Percentiles rank a stretch among this genome's conserved stretches.
Conservation (phyloP, 2,113 vertebrate genomes). For the Rana temporaria region DNA sequence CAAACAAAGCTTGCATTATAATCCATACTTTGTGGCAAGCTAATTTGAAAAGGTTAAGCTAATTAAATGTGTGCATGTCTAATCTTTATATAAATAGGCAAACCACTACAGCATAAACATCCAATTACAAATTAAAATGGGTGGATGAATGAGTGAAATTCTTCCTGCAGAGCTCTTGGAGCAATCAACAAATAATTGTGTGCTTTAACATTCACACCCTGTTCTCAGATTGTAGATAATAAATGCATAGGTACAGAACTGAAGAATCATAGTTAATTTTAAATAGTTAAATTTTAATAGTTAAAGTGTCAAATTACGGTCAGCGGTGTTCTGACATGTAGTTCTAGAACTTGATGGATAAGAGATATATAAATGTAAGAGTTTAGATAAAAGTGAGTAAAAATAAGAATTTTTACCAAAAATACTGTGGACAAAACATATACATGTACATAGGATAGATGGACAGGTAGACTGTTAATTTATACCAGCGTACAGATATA, state of each 20-base stretch:
- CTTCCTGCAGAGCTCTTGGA: not conserved
- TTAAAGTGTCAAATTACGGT: constrained; percentile 3
- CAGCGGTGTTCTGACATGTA: constrained; percentile 8
- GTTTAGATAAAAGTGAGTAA: no score
- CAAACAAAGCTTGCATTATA: no score
- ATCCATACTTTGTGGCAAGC: no score
- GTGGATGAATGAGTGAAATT: not conserved
- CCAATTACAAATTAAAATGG: not conserved
- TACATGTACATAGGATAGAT: no score
- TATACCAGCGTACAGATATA: no score
- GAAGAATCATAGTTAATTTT: not conserved
- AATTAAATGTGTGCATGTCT: not conserved
- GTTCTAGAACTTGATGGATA: not conserved
- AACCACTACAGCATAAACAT: not conserved
- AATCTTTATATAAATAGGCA: not conserved
- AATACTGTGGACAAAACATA: no score
- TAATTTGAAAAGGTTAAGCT: no score
- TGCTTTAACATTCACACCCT: constrained; percentile 36
- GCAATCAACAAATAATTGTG: constrained; percentile 8
- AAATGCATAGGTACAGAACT: constrained; percentile 13
- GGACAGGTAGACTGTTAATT: no score
- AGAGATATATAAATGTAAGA: no score
- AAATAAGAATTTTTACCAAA: no score
- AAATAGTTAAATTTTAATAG: no score
- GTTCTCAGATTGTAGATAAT: constrained; percentile 38